Evolutionary conservation across 2,888 invertebrate genomes (phyloP).

Genomic region (Heliconius hortense): DNA sequence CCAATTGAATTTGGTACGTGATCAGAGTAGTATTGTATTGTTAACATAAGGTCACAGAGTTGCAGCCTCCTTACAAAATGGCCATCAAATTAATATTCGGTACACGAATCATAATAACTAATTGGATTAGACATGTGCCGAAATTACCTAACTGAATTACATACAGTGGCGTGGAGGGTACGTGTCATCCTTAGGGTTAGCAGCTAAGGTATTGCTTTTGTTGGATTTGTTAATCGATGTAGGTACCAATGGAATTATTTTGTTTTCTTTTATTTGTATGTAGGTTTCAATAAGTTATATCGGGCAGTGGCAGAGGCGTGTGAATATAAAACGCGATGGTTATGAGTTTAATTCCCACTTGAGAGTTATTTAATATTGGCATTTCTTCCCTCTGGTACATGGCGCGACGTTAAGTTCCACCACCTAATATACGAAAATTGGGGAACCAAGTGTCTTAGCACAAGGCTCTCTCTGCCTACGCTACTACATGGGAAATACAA

Average conservation of each 20-base stretch:
- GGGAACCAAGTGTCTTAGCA: too few relatives aligned
- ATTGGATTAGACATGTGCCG: slow-evolving; percentile 81
- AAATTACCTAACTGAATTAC: slow-evolving; percentile 79
- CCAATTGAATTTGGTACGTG: slow-evolving; percentile 37
- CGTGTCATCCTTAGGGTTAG: slow-evolving; percentile 55
- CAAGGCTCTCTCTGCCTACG: too few relatives aligned
- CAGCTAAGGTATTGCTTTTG: slow-evolving; percentile 17
- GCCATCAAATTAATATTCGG: slow-evolving; percentile 77
- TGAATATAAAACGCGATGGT: neutral
- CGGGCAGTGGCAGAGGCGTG: neutral
- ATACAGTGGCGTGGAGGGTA: slow-evolving; percentile 66
- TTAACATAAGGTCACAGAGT: slow-evolving; percentile 58
- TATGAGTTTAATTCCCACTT: neutral
- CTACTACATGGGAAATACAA: too few relatives aligned
- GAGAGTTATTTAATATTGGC: too few relatives aligned
- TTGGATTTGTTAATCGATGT: neutral
- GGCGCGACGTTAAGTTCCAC: too few relatives aligned
- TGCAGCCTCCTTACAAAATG: slow-evolving; percentile 64
- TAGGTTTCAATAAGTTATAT: neutral
- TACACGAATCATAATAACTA: slow-evolving; percentile 81
- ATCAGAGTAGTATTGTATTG: slow-evolving; percentile 51
- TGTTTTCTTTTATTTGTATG: neutral
- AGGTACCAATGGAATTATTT: too few relatives aligned
- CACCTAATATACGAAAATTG: too few relatives aligned
- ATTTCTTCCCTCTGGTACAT: too few relatives aligned